Base-by-base conservation (phyloP, 2,113 vertebrate species). In the Struthio camelus region DNA sequence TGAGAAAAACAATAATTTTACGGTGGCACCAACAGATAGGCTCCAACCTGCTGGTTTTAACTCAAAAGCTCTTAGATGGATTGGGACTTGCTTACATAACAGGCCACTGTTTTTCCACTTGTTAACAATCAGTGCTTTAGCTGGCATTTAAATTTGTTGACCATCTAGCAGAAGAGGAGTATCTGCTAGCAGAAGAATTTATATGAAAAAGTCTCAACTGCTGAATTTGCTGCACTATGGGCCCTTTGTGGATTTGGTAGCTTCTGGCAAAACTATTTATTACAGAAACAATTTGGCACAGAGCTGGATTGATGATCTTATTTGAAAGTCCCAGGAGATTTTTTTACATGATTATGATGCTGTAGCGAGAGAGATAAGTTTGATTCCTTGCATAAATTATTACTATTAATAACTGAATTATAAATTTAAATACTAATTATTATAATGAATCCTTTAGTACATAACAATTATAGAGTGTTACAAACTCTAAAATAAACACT, bases 321-420 rank as follows among this genome's bases (percentile, higher is more conserved):
- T 4, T 48, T 83, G 44, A 71, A 87, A 94, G 16, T 80, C 58
- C 73, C 75, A 50, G 38, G 75, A 91, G 83, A 70, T 42, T 66
- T 89, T 81, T 87, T 75, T 56, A 84, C 58, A 9, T 82, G 58
- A 96, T 94, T 92, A 82, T 53, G 24, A 91, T 36, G 70, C 65
- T 58, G 71, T 54, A 73, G 50, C 51, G 81, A 81, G 67, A 85
- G 58, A 89, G 58, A 1, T 28, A 69, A 61, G n/a, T 85, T 90
- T 92, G 62, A 92, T 92, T 97, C 32, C 25, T 82, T 82, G 91
- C 71, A 91, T 95, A 85, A 95, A 96, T 89, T 69, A 91, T 82
- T 42, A 84, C 82, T 93, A 93, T 77, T 93, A 93, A 94, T 94
- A 96, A 58, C 78, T 59, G 32, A 53, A 94, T 89, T 85, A 76